phyloP scores from a whole-genome alignment of 1,140 invertebrate genomes.

The Papilio polyxenes region DNA sequence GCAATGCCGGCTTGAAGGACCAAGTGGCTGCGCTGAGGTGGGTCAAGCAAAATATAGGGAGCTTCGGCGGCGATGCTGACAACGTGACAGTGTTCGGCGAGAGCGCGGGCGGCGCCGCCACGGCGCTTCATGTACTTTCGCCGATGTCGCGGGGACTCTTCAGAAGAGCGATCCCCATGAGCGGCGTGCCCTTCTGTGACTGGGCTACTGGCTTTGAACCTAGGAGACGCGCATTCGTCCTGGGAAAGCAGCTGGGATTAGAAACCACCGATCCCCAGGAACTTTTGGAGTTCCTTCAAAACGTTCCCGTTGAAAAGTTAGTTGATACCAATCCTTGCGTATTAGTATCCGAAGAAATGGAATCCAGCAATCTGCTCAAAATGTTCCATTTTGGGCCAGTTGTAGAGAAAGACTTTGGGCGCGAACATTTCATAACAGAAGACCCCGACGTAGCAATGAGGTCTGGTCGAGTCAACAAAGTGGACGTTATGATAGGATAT shows the following conservation, averaged over 20 bases:
- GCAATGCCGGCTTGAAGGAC: conserved; percentile 68
- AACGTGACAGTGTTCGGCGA: conserved; percentile 90
- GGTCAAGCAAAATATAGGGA: conserved; percentile 62
- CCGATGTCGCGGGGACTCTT: conserved; percentile 75
- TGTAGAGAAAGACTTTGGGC: conserved; percentile 70
- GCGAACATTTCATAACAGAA: conserved; percentile 66
- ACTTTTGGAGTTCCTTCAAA: conserved; percentile 76
- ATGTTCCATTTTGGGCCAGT: conserved; percentile 63
- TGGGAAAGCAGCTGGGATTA: conserved; percentile 56
- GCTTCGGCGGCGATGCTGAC: conserved; percentile 87
- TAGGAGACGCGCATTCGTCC: conserved; percentile 49
- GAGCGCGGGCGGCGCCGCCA: conserved; percentile 82
- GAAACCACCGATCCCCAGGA: conserved; percentile 56
- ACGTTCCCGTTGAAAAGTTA: conserved; percentile 66
- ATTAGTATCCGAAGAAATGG: conserved; percentile 50
- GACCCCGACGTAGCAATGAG: conserved; percentile 57
- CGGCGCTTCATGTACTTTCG: conserved; percentile 54
- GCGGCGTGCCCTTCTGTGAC: conserved; percentile 55
- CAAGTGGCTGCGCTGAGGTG: conserved; percentile 68
- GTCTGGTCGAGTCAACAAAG: conserved; percentile 74
- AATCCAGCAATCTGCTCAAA: conserved; percentile 50
- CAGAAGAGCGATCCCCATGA: conserved; percentile 58
- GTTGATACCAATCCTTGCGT: conserved; percentile 55
- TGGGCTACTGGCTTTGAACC: conserved; percentile 53
- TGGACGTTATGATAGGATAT: conserved; percentile 83